Conservation (phyloP, 2,888 invertebrate species). For the Polydrusus pterygomalis region DNA sequence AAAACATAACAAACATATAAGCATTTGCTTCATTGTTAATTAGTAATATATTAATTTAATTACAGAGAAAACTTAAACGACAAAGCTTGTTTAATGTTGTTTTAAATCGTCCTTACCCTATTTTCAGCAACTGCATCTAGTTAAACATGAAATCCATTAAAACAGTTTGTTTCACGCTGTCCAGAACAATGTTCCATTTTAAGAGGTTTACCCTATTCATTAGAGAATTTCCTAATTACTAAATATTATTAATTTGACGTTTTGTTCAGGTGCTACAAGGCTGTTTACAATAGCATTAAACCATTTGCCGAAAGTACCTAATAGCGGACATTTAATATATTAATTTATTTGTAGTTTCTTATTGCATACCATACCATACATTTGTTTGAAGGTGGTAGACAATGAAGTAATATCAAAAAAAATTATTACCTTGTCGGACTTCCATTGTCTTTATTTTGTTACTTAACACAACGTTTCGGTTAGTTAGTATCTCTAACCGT, state of each 20-base stretch:
- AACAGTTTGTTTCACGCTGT: constrained; percentile 22
- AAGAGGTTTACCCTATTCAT: constrained; percentile 35
- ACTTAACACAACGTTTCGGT: no score
- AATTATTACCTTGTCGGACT: no score
- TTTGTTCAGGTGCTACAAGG: constrained; percentile 36
- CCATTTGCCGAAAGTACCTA: constrained; percentile 12
- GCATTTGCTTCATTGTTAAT: neutral
- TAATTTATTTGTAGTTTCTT: neutral
- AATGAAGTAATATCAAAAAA: no score
- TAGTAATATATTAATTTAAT: constrained; percentile 2
- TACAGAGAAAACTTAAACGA: constrained; percentile 1
- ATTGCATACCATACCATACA: no score
- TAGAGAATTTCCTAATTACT: constrained; percentile 40
- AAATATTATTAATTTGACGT: constrained; percentile 44
- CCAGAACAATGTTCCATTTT: constrained; percentile 28
- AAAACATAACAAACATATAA: neutral
- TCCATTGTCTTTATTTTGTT: no score
- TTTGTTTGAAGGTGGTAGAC: no score
- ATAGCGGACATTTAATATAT: no score
- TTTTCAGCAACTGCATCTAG: constrained; percentile 29
- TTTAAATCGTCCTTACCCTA: constrained; percentile 12
- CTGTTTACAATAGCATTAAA: constrained; percentile 11
- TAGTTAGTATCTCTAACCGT: no score
- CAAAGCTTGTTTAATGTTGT: constrained; percentile 1
- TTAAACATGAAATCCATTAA: constrained; percentile 40